Conservation (phyloP, 1,140 invertebrate species). For the Drosophila tsacasi region DNA sequence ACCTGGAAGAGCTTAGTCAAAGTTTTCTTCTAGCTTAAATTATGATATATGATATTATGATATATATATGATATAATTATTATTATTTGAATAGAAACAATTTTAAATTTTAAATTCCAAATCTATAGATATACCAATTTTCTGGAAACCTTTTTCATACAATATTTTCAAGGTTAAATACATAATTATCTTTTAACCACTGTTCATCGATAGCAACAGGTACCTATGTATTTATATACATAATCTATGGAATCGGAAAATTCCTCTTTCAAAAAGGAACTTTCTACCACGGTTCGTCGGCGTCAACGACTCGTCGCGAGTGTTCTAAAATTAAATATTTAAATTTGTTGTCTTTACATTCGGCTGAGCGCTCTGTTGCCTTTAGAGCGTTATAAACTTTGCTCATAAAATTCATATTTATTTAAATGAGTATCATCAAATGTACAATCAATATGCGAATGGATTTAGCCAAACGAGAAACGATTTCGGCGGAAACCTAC, state of each 20-base stretch:
- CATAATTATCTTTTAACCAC: background rate
- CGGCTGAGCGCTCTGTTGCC: slow-evolving; percentile 49
- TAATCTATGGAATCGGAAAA: slow-evolving; percentile 2
- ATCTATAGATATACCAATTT: background rate
- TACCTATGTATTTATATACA: background rate
- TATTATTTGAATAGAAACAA: too few relatives aligned
- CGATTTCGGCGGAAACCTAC: slow-evolving; percentile 49
- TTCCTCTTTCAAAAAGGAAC: background rate
- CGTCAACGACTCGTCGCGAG: slow-evolving; percentile 65
- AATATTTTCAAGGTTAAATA: background rate
- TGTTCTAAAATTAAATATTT: slow-evolving; percentile 81
- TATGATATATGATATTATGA: too few relatives aligned
- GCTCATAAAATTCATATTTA: slow-evolving; percentile 50
- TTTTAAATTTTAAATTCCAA: background rate
- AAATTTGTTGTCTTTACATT: slow-evolving; percentile 74
- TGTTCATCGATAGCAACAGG: background rate
- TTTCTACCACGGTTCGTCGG: slow-evolving; percentile 53
- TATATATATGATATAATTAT: too few relatives aligned
- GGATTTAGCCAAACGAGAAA: slow-evolving; percentile 29
- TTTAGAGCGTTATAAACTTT: slow-evolving; percentile 47
- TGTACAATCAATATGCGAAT: slow-evolving; percentile 33
- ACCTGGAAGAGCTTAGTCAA: background rate
- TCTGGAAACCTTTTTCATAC: background rate
- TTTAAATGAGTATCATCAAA: slow-evolving; percentile 41
- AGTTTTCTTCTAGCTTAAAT: background rate